Evolutionary conservation across 1,140 invertebrate species (phyloP), one percentile per base, ranked within the genome.

Genomic region (Sitodiplosis mosellana): DNA sequence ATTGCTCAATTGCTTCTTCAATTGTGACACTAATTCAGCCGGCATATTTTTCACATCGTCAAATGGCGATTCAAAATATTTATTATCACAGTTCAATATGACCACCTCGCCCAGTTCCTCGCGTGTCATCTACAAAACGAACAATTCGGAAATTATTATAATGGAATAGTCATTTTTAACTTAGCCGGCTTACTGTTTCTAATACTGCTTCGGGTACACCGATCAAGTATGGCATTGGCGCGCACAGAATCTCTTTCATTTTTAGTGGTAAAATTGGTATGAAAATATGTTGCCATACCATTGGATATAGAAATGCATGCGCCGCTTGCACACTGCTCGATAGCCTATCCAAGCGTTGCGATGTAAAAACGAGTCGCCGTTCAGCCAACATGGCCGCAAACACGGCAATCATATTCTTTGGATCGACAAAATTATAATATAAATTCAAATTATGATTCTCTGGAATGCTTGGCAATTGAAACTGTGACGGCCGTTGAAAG

Each of bases 281-380:
- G 60, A 88, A 96, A 58, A 97, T 89, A 59, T 96, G 90, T 64
- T 97, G 92, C 92, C 93, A 97, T 53, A 83, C 81, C 89, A 97
- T 94, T 4, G 93, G 93, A 68, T 94, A 96, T 22, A 97, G 76
- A 27, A 95, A 76, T 49, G 86, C 78, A 61, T 92, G 92, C 7
- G 88, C 86, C 5, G 91, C 89, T 66, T 95, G 89, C 15, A 96
- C 85, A 59, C 91, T 93, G 1, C 90, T 86, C 51, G 87, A 90
- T 38, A 97, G 68, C 49, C 87, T 73, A 54, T 82, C 87, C 48
- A 93, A 69, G 61, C 81, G 82, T 51, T 80, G 81, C 0, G 90
- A 94, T 5, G 81, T 87, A 52, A 96, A 81, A 47, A 95, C 79
- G 50, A 97, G 88, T 34, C 92, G 70, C 47, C 93, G 72, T 66